These are phyloP conservation scores for Cyrtorhinus lividipennis DNA, from an alignment of 1,140 invertebrate species.

Conservation along the genomic window DNA sequence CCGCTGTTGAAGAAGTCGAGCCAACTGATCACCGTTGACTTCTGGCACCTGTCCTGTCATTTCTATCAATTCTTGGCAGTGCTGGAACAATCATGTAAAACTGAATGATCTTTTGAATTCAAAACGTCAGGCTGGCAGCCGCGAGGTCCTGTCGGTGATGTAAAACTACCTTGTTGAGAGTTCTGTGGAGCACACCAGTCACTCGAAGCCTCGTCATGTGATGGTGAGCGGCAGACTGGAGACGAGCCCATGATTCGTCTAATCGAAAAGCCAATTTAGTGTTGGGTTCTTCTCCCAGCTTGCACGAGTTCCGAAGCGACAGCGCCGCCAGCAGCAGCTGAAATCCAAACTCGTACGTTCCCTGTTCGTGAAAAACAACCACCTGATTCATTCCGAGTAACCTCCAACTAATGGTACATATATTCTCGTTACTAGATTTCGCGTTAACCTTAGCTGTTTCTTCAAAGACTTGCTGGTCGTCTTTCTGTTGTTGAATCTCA, in stretches of 20 bases:
- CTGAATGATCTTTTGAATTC: no score
- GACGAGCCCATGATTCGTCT: slow-evolving; percentile 49
- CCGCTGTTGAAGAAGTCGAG: slow-evolving; percentile 39
- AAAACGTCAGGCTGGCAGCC: no score
- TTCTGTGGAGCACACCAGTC: slow-evolving; percentile 59
- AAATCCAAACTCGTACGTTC: slow-evolving; percentile 63
- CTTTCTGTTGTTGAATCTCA: slow-evolving; percentile 59
- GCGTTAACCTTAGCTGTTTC: slow-evolving; percentile 50
- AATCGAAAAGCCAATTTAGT: slow-evolving; percentile 38
- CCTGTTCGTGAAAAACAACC: slow-evolving; percentile 34
- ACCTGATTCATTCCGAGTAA: background rate
- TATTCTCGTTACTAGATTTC: no score
- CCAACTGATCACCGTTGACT: slow-evolving; percentile 13
- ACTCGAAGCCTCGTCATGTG: slow-evolving; percentile 60
- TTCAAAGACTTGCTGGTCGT: slow-evolving; percentile 59
- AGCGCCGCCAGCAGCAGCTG: slow-evolving; percentile 59
- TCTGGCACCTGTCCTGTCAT: slow-evolving; percentile 30
- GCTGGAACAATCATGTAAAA: slow-evolving; percentile 28
- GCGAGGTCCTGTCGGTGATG: no score
- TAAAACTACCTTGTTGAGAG: slow-evolving; percentile 53
- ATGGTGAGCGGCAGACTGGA: slow-evolving; percentile 55
- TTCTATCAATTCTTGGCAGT: slow-evolving; percentile 41
- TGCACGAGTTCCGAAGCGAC: slow-evolving; percentile 54
- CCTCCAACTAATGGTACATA: slow-evolving; percentile 22
- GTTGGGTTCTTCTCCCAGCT: slow-evolving; percentile 44